phyloP scores from a whole-genome alignment of 1,140 invertebrate species.

The Thereuonema tuberculata region DNA sequence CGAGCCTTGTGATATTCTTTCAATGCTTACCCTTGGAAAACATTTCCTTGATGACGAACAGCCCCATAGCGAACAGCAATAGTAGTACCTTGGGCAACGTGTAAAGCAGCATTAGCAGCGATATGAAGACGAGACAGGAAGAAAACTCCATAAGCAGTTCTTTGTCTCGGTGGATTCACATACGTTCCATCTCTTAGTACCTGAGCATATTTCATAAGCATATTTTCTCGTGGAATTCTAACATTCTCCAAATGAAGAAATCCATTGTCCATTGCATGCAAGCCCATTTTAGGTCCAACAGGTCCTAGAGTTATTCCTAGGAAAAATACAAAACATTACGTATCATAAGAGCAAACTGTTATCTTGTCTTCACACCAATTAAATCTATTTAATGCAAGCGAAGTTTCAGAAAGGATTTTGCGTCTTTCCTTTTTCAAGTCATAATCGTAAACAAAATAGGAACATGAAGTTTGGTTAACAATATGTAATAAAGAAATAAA shows the following conservation, averaged over 20 bases:
- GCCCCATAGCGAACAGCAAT: conserved; percentile 62
- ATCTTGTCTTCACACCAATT: too few relatives aligned
- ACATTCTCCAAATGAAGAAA: conserved; percentile 72
- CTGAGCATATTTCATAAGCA: conserved; percentile 83
- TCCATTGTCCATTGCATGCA: conserved; percentile 82
- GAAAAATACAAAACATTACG: too few relatives aligned
- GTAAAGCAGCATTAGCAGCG: conserved; percentile 22
- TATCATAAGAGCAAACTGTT: too few relatives aligned
- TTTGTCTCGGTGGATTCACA: conserved; percentile 63
- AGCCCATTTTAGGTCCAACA: conserved; percentile 83
- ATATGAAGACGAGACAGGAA: conserved; percentile 72
- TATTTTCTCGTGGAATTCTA: conserved; percentile 68
- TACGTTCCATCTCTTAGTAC: conserved; percentile 69
- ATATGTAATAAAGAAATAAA: too few relatives aligned
- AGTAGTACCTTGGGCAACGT: conserved; percentile 27
- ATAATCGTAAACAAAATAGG: too few relatives aligned
- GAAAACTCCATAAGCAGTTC: conserved; percentile 88
- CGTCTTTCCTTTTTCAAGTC: too few relatives aligned
- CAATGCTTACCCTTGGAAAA: conserved; percentile 63
- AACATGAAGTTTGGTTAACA: too few relatives aligned
- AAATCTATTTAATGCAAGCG: too few relatives aligned
- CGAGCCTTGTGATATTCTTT: too few relatives aligned
- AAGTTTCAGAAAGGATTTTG: too few relatives aligned
- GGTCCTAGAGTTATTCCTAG: conserved; percentile 77
- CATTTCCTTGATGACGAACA: conserved; percentile 71